Evolutionary conservation across 2,113 vertebrate species (phyloP), one percentile per base, ranked within the genome.

Genomic region (Microcebus tavaratra): DNA sequence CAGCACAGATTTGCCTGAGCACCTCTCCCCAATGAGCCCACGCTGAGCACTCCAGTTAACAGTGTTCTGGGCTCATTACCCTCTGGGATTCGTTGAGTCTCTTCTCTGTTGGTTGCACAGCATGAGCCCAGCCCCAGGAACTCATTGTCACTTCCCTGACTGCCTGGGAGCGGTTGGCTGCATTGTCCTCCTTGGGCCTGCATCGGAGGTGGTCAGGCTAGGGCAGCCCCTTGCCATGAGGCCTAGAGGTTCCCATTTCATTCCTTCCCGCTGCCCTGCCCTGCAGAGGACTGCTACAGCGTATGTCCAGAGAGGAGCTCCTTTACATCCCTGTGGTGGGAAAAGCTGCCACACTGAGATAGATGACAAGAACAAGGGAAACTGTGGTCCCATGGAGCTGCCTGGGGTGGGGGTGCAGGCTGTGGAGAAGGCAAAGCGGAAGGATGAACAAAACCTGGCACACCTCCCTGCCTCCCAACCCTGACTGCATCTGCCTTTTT

Each of bases 11-110:
- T 42, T 81, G 91, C 87, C 53, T 48, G 92, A 92, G 80, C 72
- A 70, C 4, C 25, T 63, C 48, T 89, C 42, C 84, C 39, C 75
- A 55, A 1, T 50, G 96, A 91, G 17, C 81, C 79, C 93, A 83
- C 0, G 48, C 96, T 88, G 93, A 90, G 91, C 39, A 39, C 79
- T 67, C 83, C 39, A 67, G 95, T 87, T 94, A 88, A 86, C 36
- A n/a, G 94, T 13, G 42, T 57, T 94, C 95, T 90, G 97, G 97
- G 96, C 93, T 97, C 95, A 97, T 94, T 96, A 93, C 91, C 90
- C 88, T 96, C 53, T n/a, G 91, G 93, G 89, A 83, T 59, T 95
- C 12, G 4, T 1, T 79, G 48, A 65, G 53, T 89, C 85, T 91
- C n/a, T 72, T 84, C 86, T 94, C 82, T 55, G n/a, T 21, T 68